phyloP scores from a whole-genome alignment of 2,888 invertebrate genomes.

The Sesia apiformis region DNA sequence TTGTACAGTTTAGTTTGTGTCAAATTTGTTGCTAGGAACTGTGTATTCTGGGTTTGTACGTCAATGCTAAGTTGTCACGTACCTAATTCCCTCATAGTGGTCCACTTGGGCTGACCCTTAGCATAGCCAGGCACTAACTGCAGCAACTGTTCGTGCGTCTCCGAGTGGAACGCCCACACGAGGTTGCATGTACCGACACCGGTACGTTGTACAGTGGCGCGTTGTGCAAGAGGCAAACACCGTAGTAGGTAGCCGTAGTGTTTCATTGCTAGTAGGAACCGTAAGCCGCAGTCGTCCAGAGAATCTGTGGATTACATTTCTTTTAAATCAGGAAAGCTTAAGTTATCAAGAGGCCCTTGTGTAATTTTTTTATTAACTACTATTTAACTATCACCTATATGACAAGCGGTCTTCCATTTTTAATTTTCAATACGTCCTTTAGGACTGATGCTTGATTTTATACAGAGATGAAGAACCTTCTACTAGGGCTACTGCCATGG shows the following conservation, averaged over 20 bases:
- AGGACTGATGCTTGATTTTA: no score
- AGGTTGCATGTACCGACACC: conserved; percentile 93
- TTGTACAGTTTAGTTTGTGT: no score
- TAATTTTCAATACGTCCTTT: no score
- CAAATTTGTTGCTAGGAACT: no score
- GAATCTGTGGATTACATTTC: conserved; percentile 71
- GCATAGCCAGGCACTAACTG: conserved; percentile 91
- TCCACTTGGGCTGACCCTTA: conserved; percentile 91
- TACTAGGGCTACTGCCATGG: no score
- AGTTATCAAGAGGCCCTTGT: no score
- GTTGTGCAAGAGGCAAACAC: conserved; percentile 92
- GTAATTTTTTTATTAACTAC: no score
- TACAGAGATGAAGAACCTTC: no score
- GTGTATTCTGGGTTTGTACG: no score
- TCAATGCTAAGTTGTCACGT: conserved; percentile 9
- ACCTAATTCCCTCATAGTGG: conserved; percentile 90
- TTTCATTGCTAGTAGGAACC: conserved; percentile 97
- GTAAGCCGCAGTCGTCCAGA: conserved; percentile 96
- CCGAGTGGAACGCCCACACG: conserved; percentile 99
- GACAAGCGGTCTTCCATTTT: no score
- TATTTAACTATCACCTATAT: no score
- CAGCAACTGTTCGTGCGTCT: conserved; percentile 95
- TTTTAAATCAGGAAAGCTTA: no score
- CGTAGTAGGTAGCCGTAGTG: conserved; percentile 96
- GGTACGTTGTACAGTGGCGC: conserved; percentile 88